Evolutionary conservation across 2,888 invertebrate genomes (phyloP).

Genomic region (Plemyria rubiginata): DNA sequence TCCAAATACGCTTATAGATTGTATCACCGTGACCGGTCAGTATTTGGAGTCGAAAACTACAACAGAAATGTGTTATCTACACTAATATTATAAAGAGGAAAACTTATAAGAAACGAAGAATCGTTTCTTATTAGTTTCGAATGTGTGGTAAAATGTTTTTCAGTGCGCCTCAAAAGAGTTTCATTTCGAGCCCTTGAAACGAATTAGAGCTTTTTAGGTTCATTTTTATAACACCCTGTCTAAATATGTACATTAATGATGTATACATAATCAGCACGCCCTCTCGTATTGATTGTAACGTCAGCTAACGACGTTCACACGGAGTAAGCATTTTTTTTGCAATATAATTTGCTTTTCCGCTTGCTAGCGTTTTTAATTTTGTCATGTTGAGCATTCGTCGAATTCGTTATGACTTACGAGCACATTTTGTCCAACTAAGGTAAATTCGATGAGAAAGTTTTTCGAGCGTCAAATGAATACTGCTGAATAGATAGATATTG

Average conservation of each 20-base stretch:
- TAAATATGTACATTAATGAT: not conserved
- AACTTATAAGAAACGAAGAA: too few relatives aligned
- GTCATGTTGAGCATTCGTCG: conserved; percentile 28
- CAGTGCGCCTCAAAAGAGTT: too few relatives aligned
- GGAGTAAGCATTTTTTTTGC: conserved; percentile 51
- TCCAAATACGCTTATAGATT: conserved; percentile 59
- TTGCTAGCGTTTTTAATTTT: conserved; percentile 24
- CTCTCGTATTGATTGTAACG: conserved; percentile 50
- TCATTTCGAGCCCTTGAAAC: too few relatives aligned
- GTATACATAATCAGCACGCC: conserved; percentile 46
- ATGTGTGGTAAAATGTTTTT: too few relatives aligned
- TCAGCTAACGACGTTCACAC: conserved; percentile 56
- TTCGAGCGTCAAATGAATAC: conserved; percentile 5
- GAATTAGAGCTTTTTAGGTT: too few relatives aligned
- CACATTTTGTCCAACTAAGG: conserved; percentile 18
- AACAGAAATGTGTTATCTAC: not conserved
- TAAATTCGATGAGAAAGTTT: conserved; percentile 29
- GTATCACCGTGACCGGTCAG: conserved; percentile 31
- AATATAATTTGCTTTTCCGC: conserved; percentile 41
- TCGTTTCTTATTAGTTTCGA: too few relatives aligned
- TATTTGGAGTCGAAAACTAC: not conserved
- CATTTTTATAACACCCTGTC: not conserved
- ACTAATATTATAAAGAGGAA: too few relatives aligned
- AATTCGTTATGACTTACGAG: conserved; percentile 30
- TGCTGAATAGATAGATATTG: not conserved